Evolutionary conservation across 2,113 vertebrate species (phyloP).

Genomic region (Poecile atricapillus): DNA sequence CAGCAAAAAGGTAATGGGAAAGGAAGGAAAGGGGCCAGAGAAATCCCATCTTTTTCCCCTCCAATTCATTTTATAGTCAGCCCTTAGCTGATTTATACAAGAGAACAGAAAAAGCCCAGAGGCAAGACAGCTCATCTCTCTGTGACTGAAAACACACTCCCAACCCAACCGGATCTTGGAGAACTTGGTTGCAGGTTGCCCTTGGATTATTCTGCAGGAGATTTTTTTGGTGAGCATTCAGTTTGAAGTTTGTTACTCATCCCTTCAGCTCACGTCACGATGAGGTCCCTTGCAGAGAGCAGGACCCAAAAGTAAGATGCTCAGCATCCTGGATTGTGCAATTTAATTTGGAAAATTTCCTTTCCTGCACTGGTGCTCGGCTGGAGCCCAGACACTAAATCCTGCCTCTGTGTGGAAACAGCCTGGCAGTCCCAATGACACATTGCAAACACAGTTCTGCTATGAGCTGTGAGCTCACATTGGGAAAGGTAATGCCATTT

Average conservation of each 20-base stretch:
- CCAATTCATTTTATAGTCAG: conserved; percentile 14
- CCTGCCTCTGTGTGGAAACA: neutral
- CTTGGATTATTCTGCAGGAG: conserved; percentile 11
- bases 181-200: neutral
- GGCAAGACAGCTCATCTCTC: neutral
- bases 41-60: neutral
- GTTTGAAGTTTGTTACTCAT: conserved; percentile 25
- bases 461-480: neutral
- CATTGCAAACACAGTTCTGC: neutral
- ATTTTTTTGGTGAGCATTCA: neutral
- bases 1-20: neutral
- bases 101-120: conserved; percentile 42
- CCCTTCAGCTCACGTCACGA: conserved; percentile 2
- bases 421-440: neutral
- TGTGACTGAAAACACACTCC: neutral
- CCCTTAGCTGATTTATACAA: conserved; percentile 30
- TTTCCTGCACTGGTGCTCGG: conserved; percentile 3
- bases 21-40: conserved; percentile 3
- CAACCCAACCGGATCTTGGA: neutral
- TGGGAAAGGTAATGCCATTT: neutral
- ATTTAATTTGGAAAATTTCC: conserved; percentile 59
- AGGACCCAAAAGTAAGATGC: conserved; percentile 27
- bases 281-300: conserved; percentile 27
- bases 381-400: neutral
- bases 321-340: conserved; percentile 1